Conservation (phyloP, 2,888 invertebrate species). For the Athrips mouffetella region DNA sequence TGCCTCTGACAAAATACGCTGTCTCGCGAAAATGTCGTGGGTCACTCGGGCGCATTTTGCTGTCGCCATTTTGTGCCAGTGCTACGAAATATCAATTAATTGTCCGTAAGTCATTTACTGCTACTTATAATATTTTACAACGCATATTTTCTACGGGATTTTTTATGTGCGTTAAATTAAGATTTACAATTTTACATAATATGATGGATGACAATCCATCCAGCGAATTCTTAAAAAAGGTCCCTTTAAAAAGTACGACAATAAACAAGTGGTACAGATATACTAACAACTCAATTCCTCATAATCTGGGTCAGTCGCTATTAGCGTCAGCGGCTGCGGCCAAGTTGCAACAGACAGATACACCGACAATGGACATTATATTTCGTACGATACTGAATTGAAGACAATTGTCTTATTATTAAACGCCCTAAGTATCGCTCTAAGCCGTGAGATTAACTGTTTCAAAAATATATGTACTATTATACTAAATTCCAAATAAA, state of each 20-base stretch:
- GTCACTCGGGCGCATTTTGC: slow-evolving; percentile 9
- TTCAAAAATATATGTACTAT: not conserved
- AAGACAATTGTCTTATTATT: slow-evolving; percentile 24
- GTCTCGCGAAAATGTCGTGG: slow-evolving; percentile 18
- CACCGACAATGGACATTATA: slow-evolving; percentile 26
- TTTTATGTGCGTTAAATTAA: no score
- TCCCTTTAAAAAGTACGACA: not conserved
- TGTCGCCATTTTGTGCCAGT: slow-evolving; percentile 12
- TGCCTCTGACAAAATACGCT: slow-evolving; percentile 11
- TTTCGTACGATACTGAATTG: slow-evolving; percentile 25
- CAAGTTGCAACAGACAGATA: slow-evolving; percentile 28
- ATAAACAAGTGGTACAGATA: slow-evolving; percentile 8
- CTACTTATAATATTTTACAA: not conserved
- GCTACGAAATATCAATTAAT: slow-evolving; percentile 7
- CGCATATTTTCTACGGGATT: not conserved
- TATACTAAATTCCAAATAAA: not conserved
- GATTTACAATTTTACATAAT: no score
- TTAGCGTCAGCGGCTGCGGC: slow-evolving; percentile 13
- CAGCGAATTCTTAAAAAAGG: not conserved
- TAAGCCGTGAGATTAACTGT: slow-evolving; percentile 14
- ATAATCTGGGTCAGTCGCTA: slow-evolving; percentile 27
- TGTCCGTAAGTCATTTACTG: no score
- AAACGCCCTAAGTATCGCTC: slow-evolving; percentile 17
- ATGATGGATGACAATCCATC: not conserved
- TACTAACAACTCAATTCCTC: slow-evolving; percentile 13